These are phyloP conservation scores for Manacus vitellinus DNA, from an alignment of 2,113 vertebrate genomes.

Conservation along the genomic window DNA sequence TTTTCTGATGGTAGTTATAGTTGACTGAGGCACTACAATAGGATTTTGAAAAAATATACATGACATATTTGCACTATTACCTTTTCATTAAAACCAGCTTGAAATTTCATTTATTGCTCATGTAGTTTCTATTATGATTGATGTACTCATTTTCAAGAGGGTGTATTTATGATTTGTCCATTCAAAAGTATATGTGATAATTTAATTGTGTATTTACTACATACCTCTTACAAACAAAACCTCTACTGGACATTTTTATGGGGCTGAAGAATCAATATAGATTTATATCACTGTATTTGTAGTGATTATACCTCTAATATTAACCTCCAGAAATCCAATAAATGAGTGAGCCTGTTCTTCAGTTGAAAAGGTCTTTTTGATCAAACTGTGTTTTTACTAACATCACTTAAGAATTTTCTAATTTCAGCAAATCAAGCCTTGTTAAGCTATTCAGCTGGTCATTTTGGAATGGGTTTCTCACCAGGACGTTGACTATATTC, in stretches of 20 bases:
- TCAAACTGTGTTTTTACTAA: neutral
- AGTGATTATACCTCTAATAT: neutral
- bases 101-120: neutral
- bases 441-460: neutral
- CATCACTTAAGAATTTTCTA: neutral
- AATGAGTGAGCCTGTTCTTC: neutral
- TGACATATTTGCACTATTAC: neutral
- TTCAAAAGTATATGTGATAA: neutral
- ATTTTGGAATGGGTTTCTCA: neutral
- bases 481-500: neutral
- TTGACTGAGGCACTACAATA: neutral
- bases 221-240: neutral
- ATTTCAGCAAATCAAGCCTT: neutral
- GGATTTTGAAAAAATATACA: neutral
- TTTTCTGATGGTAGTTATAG: neutral
- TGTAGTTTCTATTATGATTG: neutral
- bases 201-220: neutral
- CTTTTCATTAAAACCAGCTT: slow-evolving; percentile 28
- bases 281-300: neutral
- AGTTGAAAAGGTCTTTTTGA: neutral
- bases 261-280: neutral
- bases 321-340: neutral
- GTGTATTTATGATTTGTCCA: neutral
- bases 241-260: neutral
- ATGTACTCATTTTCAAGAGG: neutral